Base-by-base conservation (phyloP, 2,113 vertebrate genomes). In the Upupa epops region DNA sequence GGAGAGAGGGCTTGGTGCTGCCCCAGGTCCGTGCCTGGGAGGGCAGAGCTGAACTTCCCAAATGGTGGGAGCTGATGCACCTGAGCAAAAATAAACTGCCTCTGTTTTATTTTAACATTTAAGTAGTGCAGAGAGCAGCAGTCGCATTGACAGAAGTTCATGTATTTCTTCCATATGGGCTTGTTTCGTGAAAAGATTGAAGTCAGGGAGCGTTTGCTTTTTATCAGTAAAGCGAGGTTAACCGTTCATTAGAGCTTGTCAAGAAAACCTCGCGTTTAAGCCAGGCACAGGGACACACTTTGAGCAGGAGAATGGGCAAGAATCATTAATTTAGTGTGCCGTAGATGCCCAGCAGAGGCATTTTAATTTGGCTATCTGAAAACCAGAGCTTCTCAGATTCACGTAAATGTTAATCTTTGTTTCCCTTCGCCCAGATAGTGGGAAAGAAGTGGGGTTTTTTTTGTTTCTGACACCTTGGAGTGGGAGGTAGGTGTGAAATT, bases 401-500 rank as follows among this genome's bases (percentile, higher is more conserved):
- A 29, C 1, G 1, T 84, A 28, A 72, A 83, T 64, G 68, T 86
- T 93, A 11, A 79, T 86, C 70, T 88, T 85, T 65, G n/a, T 79
- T 87, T 94, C 71, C 60, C 12, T 66, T 90, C 24, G 69, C 26
- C 46, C 59, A 82, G 61, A 51, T n/a, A 64, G 55, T 22, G 36
- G n/a, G 20, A 84, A 89, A 54, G n/a, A 83, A 52, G 19, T 69
- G 8, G n/a, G n/a, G n/a, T n/a, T n/a, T 5, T 55, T 61, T 88
- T 83, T 83, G 25, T 71, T 82, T 89, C 86, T 5, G 3, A 90
- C 68, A 80, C 52, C 32, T 77, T 68, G 45, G 52, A 13, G 48
- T 87, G 48, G 5, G 6, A 91, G 56, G 75, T 83, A 77, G 75
- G 45, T 89, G 77, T 92, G 70, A 85, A 76, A 87, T 84, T 68